These are phyloP conservation scores for Altica lythri DNA, from an alignment of 2,888 invertebrate species.

Conservation along the genomic window DNA sequence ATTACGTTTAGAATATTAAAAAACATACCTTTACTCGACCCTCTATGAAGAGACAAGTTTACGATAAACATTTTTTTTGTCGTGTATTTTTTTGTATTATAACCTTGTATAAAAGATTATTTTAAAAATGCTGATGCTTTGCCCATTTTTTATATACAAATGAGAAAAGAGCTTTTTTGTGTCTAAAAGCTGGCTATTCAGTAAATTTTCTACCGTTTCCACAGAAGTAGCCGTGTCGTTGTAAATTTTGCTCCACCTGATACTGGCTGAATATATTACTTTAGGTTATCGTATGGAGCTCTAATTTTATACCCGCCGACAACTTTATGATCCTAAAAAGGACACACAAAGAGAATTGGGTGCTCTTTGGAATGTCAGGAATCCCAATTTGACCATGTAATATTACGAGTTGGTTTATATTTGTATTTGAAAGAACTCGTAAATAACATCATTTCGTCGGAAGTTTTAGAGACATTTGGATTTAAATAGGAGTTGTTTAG, in stretches of 20 bases:
- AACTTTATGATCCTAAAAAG: conserved; percentile 16
- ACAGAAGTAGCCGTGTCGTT: conserved; percentile 4
- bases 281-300: conserved; percentile 15
- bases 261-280: conserved; percentile 21
- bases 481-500: no score
- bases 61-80: no score
- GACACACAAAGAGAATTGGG: conserved; percentile 16
- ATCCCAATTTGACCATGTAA: conserved; percentile 5
- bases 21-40: no score
- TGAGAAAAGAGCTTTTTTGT: no score
- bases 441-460: no score
- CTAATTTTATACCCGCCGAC: conserved; percentile 16
- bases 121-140: no score
- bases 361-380: conserved; percentile 4
- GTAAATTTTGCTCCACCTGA: conserved; percentile 15
- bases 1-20: no score
- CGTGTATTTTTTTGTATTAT: no score
- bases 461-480: no score
- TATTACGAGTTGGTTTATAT: not conserved
- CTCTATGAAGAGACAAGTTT: no score
- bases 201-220: conserved; percentile 7
- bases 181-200: not conserved
- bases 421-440: not conserved
- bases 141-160: no score
- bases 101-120: no score